Evolutionary conservation across 2,113 vertebrate genomes (phyloP), one percentile per base, ranked within the genome.

Genomic region (Paraplagusia blochii): DNA sequence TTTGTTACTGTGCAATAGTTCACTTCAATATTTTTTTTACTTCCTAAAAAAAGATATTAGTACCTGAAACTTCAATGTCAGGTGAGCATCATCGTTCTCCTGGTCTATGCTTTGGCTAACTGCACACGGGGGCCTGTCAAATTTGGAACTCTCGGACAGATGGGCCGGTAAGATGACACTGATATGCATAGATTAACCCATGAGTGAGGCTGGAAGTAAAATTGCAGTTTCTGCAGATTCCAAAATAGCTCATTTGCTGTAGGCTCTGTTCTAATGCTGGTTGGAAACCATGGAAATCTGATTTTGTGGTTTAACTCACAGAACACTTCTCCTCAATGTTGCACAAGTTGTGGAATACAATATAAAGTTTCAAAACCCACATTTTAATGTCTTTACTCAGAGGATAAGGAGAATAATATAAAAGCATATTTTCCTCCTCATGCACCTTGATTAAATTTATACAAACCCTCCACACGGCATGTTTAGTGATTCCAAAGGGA

Each of bases 161-260:
- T 16, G 47, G 13, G 44, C 42, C 63, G 55, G 15, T 11, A 42
- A 61, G 43, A 71, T 70, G 77, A 75, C 70, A 72, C 43, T 58
- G 61, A 77, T 79, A 66, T 17, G 63, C 55, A 63, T 57, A 40
- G 63, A 67, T 84, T 81, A 79, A 67, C 53, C 59, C 45, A 52
- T 22, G 63, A 65, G 68, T 58, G 43, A 48, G 59, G 60, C 53
- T 48, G 49, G 18, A 66, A 63, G 50, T 35, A 39, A 68, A 58
- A 60, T 69, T 15, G 8, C 36, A 51, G 56, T 62, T 54, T 63
- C 55, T 50, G 44, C 44, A 42, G 57, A 52, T 54, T 69, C 60
- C 48, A 59, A 48, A 68, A 49, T 45, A 51, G 43, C 61, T 44
- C 53, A 47, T 71, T 75, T 60, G 53, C 66, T 63, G 45, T 35